Percentiles rank a stretch among this genome's conserved stretches.
These are phyloP conservation scores for Acholoe squamosa DNA, from an alignment of 2,888 invertebrate species.

Conservation along the genomic window DNA sequence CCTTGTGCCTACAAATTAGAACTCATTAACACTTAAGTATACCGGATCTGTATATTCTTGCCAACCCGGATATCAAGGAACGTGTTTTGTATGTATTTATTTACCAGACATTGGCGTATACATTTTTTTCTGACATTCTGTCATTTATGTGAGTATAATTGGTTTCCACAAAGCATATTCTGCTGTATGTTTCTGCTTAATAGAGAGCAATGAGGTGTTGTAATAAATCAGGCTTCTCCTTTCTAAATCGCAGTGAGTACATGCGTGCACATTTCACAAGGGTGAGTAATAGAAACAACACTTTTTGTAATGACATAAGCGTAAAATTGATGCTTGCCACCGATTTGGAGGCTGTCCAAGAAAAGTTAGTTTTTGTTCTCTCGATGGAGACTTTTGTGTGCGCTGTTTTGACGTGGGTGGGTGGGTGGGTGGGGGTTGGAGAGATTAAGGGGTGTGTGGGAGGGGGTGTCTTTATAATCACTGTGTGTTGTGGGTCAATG, in stretches of 20 bases:
- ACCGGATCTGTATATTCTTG: too few relatives aligned
- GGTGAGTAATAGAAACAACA: conserved; percentile 31
- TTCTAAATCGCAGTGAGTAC: neutral
- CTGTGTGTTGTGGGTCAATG: conserved; percentile 25
- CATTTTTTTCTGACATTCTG: neutral
- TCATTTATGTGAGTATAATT: neutral
- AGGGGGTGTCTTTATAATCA: neutral
- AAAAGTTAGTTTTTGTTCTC: neutral
- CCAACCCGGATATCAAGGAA: neutral
- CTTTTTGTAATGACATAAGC: conserved; percentile 25
- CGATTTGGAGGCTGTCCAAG: conserved; percentile 27
- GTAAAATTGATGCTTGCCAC: conserved; percentile 35
- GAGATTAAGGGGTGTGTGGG: neutral
- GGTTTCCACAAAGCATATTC: neutral
- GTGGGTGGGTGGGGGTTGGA: neutral
- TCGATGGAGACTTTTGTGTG: neutral
- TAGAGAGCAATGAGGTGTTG: neutral
- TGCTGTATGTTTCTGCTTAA: neutral
- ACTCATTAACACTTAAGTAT: too few relatives aligned
- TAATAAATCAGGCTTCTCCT: neutral
- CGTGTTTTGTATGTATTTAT: neutral
- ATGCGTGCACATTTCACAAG: conserved; percentile 33
- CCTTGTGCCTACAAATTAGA: too few relatives aligned
- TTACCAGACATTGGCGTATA: neutral
- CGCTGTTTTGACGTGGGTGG: neutral